Percentiles rank a stretch among this genome's conserved stretches.
Evolutionary conservation across 2,113 vertebrate species (phyloP).

Genomic region (Tylochromis polylepis): DNA sequence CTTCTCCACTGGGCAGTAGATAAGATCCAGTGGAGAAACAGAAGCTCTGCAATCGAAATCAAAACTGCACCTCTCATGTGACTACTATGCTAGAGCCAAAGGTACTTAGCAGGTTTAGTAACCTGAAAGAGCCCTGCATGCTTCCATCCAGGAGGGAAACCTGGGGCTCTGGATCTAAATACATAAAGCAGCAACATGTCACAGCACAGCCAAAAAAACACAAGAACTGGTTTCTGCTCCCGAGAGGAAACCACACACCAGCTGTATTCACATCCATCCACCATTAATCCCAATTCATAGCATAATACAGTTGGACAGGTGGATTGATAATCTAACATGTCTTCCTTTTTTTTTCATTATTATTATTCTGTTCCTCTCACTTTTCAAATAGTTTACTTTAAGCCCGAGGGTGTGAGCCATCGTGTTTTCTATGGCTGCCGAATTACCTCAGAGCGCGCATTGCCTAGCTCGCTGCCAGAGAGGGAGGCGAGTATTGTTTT

Average conservation of each 20-base stretch:
- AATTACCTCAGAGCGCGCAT: conserved; percentile 64
- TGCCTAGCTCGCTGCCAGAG: conserved; percentile 64
- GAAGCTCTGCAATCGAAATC: background rate
- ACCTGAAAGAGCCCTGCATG: background rate
- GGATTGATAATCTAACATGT: conserved; percentile 69
- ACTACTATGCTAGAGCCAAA: conserved; percentile 9
- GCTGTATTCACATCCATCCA: conserved; percentile 40
- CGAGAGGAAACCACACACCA: conserved; percentile 24
- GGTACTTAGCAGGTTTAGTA: background rate
- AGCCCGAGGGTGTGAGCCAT: conserved; percentile 62
- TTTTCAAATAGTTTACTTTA: conserved; percentile 66
- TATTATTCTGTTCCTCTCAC: conserved; percentile 53
- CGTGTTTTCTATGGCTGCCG: conserved; percentile 59
- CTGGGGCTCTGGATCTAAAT: background rate
- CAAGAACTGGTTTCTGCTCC: conserved; percentile 1
- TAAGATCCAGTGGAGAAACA: conserved; percentile 27
- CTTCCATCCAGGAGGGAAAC: background rate
- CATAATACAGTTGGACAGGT: conserved; percentile 55
- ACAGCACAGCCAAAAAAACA: conserved; percentile 31
- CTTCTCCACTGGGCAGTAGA: conserved; percentile 13
- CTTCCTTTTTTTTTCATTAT: conserved; percentile 23
- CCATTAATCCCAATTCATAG: conserved; percentile 24
- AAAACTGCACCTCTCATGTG: conserved; percentile 17
- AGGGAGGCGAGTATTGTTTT: conserved; percentile 74
- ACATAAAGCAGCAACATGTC: conserved; percentile 28